Percentiles rank a stretch among this genome's conserved stretches.
Evolutionary conservation across 1,140 invertebrate genomes (phyloP).

Genomic region (Drosophila rufa): DNA sequence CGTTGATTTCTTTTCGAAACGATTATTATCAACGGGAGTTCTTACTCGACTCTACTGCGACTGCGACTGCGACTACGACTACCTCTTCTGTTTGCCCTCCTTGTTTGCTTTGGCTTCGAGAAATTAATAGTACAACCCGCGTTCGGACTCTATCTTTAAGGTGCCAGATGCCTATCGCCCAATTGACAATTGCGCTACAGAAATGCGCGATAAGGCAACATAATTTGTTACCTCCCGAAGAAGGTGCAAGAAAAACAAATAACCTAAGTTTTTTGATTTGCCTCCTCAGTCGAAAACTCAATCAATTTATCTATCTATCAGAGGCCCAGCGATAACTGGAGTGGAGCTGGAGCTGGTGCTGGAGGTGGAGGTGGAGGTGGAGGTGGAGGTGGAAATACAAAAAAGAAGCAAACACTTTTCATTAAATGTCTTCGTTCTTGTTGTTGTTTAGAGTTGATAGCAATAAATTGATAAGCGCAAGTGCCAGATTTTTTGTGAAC

Average conservation of each 20-base stretch:
- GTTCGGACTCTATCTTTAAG: slow-evolving; percentile 42
- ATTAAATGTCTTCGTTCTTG: slow-evolving; percentile 64
- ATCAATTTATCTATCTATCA: slow-evolving; percentile 76
- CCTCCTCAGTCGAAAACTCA: slow-evolving; percentile 52
- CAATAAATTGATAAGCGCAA: slow-evolving; percentile 78
- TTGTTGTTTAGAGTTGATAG: slow-evolving; percentile 62
- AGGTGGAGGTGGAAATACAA: slow-evolving; percentile 13
- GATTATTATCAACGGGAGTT: slow-evolving; percentile 50
- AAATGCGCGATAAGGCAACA: slow-evolving; percentile 70
- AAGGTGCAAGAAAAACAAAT: slow-evolving; percentile 43
- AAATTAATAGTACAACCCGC: slow-evolving; percentile 50
- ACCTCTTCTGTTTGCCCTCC: slow-evolving; percentile 40
- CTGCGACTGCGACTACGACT: slow-evolving; percentile 11
- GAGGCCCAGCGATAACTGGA: slow-evolving; percentile 59
- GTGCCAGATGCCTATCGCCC: slow-evolving; percentile 67
- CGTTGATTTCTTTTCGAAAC: slow-evolving; percentile 46
- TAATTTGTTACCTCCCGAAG: slow-evolving; percentile 57
- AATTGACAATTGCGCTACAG: slow-evolving; percentile 80
- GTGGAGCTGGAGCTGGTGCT: slow-evolving; percentile 12
- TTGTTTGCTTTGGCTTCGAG: slow-evolving; percentile 53
- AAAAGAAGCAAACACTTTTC: slow-evolving; percentile 71
- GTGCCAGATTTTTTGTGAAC: slow-evolving; percentile 69
- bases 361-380: background rate
- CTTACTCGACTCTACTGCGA: slow-evolving; percentile 20
- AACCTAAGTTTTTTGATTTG: slow-evolving; percentile 10